Evolutionary conservation across 2,797 vertebrate genomes (phyloP), one percentile per base, ranked within the genome.

Genomic region (Ficedula albicollis): DNA sequence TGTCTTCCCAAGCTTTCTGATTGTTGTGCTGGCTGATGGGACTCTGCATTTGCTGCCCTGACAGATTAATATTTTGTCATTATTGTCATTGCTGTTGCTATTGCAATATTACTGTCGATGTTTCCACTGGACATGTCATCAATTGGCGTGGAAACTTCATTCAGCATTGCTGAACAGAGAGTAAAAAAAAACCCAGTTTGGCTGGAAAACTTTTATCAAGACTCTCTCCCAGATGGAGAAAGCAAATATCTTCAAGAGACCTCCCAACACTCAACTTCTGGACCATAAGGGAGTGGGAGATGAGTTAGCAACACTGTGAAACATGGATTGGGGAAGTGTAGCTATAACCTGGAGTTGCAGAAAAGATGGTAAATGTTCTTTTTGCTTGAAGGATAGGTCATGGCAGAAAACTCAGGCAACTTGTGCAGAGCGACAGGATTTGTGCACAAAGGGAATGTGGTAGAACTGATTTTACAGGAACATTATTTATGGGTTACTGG

Each of bases 401-500:
- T 32, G 60, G 62, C 73, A 85, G 58, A 78, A 5, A 91, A 46
- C 46, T 60, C 46, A 72, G 75, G 55, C 55, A 93, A 75, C 64
- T 62, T 75, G 58, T 44, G 69, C 72, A 84, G 70, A 77, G 38
- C 19, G 36, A 72, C 75, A 89, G 39, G 56, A 54, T 77, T 68
- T 89, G 52, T 8, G 4, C 48, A 77, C 86, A 82, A 83, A 76
- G 44, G 64, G 11, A 83, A 82, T 17, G 52, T 6, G 12, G 56
- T 39, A 84, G 68, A 62, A 55, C 32, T 59, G 51, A 89, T 72
- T 73, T 89, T 75, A 74, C 54, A 82, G 64, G 54, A 87, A 75
- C 10, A 72, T 92, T 82, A 79, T 84, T 92, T 62, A 67, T 75
- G 84, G 49, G n/a, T 72, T 96, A 80, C 49, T 72, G 87, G 48